A percentile compares a stretch with the other conserved stretches of the same genome.
Conservation (phyloP, 2,888 invertebrate genomes). For the Flexamia atlantica region DNA sequence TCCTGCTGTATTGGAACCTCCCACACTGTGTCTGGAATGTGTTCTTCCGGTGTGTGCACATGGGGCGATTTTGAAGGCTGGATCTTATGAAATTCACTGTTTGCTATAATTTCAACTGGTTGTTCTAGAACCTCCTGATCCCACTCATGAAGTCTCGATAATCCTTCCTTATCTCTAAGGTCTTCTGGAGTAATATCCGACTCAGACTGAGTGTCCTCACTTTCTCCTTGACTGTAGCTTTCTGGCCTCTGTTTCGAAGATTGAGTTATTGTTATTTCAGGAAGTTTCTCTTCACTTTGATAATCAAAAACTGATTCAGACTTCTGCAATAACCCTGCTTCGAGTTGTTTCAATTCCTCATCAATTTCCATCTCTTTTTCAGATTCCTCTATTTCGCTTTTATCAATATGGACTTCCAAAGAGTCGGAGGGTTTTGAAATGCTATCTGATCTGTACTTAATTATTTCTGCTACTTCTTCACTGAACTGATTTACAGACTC, state of each 20-base stretch:
- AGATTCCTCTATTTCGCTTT: slow-evolving; percentile 76
- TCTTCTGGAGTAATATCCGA: slow-evolving; percentile 77
- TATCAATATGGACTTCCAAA: slow-evolving; percentile 77
- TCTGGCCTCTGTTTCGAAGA: slow-evolving; percentile 74
- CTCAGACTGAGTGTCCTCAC: slow-evolving; percentile 79
- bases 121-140: slow-evolving; percentile 66
- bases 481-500: slow-evolving; percentile 12
- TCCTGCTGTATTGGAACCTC: slow-evolving; percentile 76
- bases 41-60: slow-evolving; percentile 75
- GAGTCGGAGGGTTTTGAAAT: slow-evolving; percentile 75
- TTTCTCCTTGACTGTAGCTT: slow-evolving; percentile 77
- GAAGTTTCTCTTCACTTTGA: slow-evolving; percentile 69
- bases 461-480: slow-evolving; percentile 67
- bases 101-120: slow-evolving; percentile 59
- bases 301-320: slow-evolving; percentile 72
- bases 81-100: slow-evolving; percentile 60
- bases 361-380: slow-evolving; percentile 76
- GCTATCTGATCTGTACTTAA: slow-evolving; percentile 72
- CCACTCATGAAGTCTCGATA: slow-evolving; percentile 65
- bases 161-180: slow-evolving; percentile 73
- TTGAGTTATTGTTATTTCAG: slow-evolving; percentile 74
- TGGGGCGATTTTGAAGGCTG: slow-evolving; percentile 56
- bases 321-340: slow-evolving; percentile 70
- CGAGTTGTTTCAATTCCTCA: slow-evolving; percentile 73
- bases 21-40: slow-evolving; percentile 77